A percentile compares a stretch with the other conserved stretches of the same genome.
These are phyloP conservation scores for Linurgus olivaceus DNA, from an alignment of 2,797 vertebrate species.

Conservation along the genomic window DNA sequence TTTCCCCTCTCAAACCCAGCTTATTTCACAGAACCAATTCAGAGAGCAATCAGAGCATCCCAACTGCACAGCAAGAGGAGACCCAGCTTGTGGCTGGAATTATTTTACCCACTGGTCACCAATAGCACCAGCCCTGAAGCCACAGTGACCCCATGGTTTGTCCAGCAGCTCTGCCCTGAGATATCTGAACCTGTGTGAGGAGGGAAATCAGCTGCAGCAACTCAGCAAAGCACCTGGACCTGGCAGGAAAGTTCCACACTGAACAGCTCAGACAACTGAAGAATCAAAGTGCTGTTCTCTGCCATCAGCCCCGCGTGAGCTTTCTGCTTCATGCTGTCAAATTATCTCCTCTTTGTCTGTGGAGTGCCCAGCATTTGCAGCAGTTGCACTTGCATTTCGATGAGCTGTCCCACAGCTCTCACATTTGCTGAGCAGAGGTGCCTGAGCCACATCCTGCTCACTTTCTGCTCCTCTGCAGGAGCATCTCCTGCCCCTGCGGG, in stretches of 20 bases:
- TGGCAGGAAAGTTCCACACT: not conserved
- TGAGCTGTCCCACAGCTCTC: not conserved
- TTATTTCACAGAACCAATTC: not conserved
- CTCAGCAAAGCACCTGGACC: not conserved
- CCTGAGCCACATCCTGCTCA: not conserved
- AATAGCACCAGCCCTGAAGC: not conserved
- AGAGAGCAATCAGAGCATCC: not conserved
- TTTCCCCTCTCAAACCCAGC: not conserved
- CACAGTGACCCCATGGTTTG: not conserved
- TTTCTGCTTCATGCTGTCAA: not conserved
- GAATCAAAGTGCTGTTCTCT: not conserved
- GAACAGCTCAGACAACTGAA: not conserved
- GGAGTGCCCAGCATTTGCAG: not conserved
- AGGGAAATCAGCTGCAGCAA: not conserved
- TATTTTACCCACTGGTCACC: not conserved
- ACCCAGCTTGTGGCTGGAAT: not conserved
- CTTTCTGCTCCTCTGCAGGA: not conserved
- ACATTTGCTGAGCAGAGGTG: not conserved
- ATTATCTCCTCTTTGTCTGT: not conserved
- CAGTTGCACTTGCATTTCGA: not conserved
- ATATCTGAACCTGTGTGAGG: accelerated
- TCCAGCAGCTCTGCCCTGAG: not conserved
- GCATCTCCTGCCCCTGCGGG: not conserved
- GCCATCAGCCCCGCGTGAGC: not conserved
- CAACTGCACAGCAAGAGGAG: not conserved